phyloP scores from a whole-genome alignment of 1,140 invertebrate genomes.

The Oppia nitens region DNA sequence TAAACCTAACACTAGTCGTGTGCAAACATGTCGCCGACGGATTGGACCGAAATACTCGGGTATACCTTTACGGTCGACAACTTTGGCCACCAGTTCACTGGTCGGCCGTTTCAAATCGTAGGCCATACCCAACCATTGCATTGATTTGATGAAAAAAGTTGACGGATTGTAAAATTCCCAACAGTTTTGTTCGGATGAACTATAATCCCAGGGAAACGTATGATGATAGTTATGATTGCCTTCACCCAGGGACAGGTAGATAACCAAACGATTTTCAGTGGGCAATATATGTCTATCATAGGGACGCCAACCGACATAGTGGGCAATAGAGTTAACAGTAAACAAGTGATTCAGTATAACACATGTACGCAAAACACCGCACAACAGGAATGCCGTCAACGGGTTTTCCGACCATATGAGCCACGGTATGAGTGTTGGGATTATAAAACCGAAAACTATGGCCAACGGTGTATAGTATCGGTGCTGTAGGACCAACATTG shows the following conservation, averaged over 20 bases:
- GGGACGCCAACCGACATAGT: slow-evolving; percentile 31
- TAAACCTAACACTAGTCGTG: background rate
- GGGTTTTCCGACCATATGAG: slow-evolving; percentile 66
- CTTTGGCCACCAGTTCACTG: slow-evolving; percentile 29
- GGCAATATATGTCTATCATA: slow-evolving; percentile 33
- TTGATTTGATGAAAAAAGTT: slow-evolving; percentile 35
- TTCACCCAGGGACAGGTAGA: slow-evolving; percentile 30
- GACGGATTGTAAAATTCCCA: slow-evolving; percentile 31
- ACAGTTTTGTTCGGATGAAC: slow-evolving; percentile 31
- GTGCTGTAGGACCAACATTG: slow-evolving; percentile 66
- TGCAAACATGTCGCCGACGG: background rate
- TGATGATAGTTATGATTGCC: slow-evolving; percentile 40
- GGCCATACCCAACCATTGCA: slow-evolving; percentile 37
- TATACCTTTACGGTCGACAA: background rate
- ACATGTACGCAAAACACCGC: slow-evolving; percentile 62
- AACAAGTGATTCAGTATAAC: slow-evolving; percentile 74
- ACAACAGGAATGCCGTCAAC: slow-evolving; percentile 57
- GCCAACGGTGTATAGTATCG: slow-evolving; percentile 58
- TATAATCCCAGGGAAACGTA: slow-evolving; percentile 35
- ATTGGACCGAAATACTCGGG: background rate
- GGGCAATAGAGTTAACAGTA: slow-evolving; percentile 55
- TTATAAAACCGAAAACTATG: slow-evolving; percentile 58
- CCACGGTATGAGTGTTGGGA: slow-evolving; percentile 66
- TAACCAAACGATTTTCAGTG: slow-evolving; percentile 29
- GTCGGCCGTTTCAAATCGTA: slow-evolving; percentile 39